A percentile compares a stretch with the other conserved stretches of the same genome.
phyloP scores from a whole-genome alignment of 2,888 invertebrate genomes.

The Agrotis clavis region DNA sequence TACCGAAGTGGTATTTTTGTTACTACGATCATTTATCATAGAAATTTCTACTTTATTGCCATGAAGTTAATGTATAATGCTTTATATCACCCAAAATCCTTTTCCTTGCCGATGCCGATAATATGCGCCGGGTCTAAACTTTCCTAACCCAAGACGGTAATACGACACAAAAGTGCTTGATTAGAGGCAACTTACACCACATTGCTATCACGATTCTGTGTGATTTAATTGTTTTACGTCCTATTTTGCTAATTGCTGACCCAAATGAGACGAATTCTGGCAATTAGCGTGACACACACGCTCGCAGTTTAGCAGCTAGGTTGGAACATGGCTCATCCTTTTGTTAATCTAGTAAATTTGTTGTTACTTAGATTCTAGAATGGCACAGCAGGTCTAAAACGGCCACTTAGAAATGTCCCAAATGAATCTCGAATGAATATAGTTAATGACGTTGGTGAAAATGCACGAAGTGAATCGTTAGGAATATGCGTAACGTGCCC shows the following conservation, averaged over 20 bases:
- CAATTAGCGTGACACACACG: constrained; percentile 51
- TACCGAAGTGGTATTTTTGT: no score
- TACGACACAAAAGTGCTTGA: constrained; percentile 38
- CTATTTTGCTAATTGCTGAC: constrained; percentile 68
- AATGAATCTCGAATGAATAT: no score
- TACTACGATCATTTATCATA: no score
- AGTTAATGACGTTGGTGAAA: no score
- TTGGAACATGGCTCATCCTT: constrained; percentile 10
- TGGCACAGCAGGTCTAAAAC: background rate
- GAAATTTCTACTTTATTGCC: no score
- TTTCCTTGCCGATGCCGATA: no score
- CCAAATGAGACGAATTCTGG: constrained; percentile 55
- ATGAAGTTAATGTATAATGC: no score
- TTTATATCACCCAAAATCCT: no score
- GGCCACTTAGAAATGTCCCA: no score
- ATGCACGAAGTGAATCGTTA: no score
- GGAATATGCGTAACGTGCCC: no score
- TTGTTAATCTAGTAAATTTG: background rate
- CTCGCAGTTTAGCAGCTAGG: constrained; percentile 6
- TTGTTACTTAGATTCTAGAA: background rate
- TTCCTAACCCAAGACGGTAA: background rate
- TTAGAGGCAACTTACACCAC: constrained; percentile 21
- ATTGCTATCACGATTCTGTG: constrained; percentile 43
- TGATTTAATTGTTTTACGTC: constrained; percentile 57
- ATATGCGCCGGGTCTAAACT: no score